A percentile compares a stretch with the other conserved stretches of the same genome.
phyloP scores from a whole-genome alignment of 2,888 invertebrate genomes.

The Scaptomyza caliginosa region DNA sequence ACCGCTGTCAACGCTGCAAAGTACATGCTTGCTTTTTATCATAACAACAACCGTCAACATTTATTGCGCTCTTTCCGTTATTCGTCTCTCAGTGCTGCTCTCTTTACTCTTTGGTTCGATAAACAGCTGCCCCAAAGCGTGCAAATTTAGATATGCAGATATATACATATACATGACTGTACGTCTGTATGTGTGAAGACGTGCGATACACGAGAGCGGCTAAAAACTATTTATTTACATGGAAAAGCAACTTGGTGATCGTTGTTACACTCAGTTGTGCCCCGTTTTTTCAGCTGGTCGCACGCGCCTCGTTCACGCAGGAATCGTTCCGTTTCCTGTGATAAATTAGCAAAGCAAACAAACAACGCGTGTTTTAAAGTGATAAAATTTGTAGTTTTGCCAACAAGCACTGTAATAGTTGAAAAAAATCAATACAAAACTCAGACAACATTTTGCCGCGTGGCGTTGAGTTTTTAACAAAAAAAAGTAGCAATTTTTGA shows the following conservation, averaged over 20 bases:
- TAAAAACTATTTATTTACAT: conserved; percentile 69
- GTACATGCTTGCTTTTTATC: conserved; percentile 32
- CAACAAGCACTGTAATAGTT: background rate
- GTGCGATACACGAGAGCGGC: conserved; percentile 25
- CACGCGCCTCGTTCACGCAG: conserved; percentile 13
- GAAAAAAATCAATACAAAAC: conserved; percentile 22
- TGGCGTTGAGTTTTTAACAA: conserved; percentile 22
- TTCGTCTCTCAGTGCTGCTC: background rate
- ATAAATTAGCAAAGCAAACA: conserved; percentile 44
- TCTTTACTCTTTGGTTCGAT: conserved; percentile 11
- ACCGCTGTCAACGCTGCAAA: background rate
- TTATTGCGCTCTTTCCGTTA: conserved; percentile 7
- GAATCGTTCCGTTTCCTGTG: conserved; percentile 32
- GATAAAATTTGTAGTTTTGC: conserved; percentile 36
- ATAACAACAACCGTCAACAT: conserved; percentile 12
- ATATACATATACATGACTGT: background rate
- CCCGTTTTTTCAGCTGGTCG: conserved; percentile 31
- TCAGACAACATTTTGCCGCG: conserved; percentile 14
- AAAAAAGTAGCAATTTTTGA: conserved; percentile 1
- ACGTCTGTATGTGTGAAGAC: background rate
- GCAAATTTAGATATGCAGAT: conserved; percentile 25
- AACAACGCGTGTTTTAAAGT: conserved; percentile 44
- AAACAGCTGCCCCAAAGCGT: conserved; percentile 35
- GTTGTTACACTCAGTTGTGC: conserved; percentile 54
- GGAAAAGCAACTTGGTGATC: conserved; percentile 45